Base-by-base conservation (phyloP, 2,113 vertebrate species). In the Balaeniceps rex region DNA sequence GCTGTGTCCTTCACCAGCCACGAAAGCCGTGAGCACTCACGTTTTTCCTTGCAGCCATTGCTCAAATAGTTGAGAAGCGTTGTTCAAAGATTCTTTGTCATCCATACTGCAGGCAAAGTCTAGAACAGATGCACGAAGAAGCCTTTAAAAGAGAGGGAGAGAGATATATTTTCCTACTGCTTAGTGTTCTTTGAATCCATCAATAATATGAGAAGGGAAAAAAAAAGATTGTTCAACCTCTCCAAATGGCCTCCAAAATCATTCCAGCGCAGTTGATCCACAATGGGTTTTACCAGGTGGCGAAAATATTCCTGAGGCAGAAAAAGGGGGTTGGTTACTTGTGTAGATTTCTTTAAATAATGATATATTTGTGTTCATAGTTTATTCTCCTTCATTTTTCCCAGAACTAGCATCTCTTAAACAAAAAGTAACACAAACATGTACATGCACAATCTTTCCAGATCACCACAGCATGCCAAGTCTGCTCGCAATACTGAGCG, bases 81-180 rank as follows among this genome's bases (percentile, higher is more conserved):
- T 94, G 8, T 26, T 17, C 69, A 99, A 97, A 81, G 98, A 97
- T 0, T 97, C 97, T 24, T 2, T 0, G 33, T 99, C 98, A 51
- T 38, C 90, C 98, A 99, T 98, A 93, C 98, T 98, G 96, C 99
- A 99, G 1, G 99, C 98, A 7, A 99, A 98, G 47, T 97, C 96
- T 83, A 99, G 95, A 70, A 99, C 98, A 0, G 98, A 98, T 71
- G 99, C 96, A 69, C 99, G 98, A 79, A 99, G 98, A 65, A 99
- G 98, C 97, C 99, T 99, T 93, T 54, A 77, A 88, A 51, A 70
- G 61, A n/a, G 31, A 24, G 15, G 38, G 26, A 68, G 40, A 49
- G 17, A 85, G 6, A 58, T 1, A 31, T 13, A 28, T 61, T 87
- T 94, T 78, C 9, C 11, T 89, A 36, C 22, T 92, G 42, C 34